phyloP scores from a whole-genome alignment of 2,797 vertebrate genomes.

The Megaceryle alcyon region DNA sequence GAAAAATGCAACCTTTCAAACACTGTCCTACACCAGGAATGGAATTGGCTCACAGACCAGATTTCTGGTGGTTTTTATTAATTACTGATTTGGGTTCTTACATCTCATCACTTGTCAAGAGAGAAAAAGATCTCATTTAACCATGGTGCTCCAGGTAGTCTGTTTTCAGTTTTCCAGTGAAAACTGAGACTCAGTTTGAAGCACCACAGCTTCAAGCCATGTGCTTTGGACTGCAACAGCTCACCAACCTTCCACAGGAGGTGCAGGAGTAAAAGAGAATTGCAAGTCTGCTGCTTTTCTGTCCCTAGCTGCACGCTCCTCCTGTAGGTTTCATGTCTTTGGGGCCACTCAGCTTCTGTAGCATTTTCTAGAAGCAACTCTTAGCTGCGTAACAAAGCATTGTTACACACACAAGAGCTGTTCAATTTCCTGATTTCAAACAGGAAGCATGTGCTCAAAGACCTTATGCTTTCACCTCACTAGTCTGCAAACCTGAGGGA shows the following conservation, averaged over 20 bases:
- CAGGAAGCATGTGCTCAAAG: neutral
- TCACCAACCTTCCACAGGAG: neutral
- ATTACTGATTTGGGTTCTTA: neutral
- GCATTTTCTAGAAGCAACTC: neutral
- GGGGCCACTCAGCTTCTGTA: neutral
- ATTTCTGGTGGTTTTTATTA: neutral
- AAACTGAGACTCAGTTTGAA: neutral
- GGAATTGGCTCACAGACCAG: neutral
- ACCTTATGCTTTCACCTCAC: neutral
- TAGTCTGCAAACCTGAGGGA: neutral
- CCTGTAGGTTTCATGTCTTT: neutral
- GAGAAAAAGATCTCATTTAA: neutral
- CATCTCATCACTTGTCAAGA: conserved; percentile 19
- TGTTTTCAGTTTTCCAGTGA: neutral
- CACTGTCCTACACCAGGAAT: neutral
- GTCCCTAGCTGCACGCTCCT: neutral
- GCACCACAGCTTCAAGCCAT: neutral
- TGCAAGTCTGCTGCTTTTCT: neutral
- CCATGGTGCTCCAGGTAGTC: neutral
- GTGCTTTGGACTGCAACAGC: neutral
- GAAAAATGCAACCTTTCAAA: conserved; percentile 1
- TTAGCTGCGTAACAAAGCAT: neutral
- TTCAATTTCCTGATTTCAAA: neutral
- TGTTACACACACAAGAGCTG: neutral
- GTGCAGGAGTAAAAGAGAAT: neutral